A percentile compares a stretch with the other conserved stretches of the same genome.
phyloP scores from a whole-genome alignment of 2,888 invertebrate genomes.

The Tetramorium bicarinatum region DNA sequence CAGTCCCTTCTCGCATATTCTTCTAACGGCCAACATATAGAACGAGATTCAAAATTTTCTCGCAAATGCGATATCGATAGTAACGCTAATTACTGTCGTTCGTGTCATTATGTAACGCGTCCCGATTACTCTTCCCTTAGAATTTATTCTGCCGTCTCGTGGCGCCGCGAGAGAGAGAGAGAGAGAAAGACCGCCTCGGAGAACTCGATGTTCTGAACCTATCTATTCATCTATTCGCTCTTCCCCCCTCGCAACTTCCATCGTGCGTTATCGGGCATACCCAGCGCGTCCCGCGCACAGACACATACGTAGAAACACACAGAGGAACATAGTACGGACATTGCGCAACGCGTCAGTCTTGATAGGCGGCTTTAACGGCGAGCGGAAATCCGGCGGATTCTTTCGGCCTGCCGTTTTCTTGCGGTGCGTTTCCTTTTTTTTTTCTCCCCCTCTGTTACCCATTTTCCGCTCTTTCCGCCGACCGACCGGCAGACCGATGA shows the following conservation, averaged over 20 bases:
- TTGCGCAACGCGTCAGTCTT: slow-evolving; percentile 77
- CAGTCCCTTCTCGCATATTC: neutral
- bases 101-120: neutral
- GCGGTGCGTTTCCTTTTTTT: slow-evolving; percentile 63
- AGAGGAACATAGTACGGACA: slow-evolving; percentile 56
- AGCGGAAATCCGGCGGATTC: slow-evolving; percentile 82
- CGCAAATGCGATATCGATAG: neutral
- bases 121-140: slow-evolving; percentile 13
- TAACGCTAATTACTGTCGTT: neutral
- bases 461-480: slow-evolving; percentile 57
- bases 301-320: slow-evolving; percentile 10
- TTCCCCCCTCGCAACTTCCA: slow-evolving; percentile 46
- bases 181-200: neutral
- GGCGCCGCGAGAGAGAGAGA: slow-evolving; percentile 1
- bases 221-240: slow-evolving; percentile 41
- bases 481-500: neutral
- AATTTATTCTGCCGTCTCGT: slow-evolving; percentile 8
- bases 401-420: slow-evolving; percentile 77
- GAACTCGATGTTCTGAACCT: neutral
- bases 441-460: slow-evolving; percentile 51
- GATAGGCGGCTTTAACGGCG: slow-evolving; percentile 76
- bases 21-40: too few relatives aligned
- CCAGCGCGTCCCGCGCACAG: slow-evolving; percentile 39
- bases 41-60: neutral
- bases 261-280: slow-evolving; percentile 73